phyloP scores from a whole-genome alignment of 1,140 invertebrate genomes.

The Philaenus spumarius region DNA sequence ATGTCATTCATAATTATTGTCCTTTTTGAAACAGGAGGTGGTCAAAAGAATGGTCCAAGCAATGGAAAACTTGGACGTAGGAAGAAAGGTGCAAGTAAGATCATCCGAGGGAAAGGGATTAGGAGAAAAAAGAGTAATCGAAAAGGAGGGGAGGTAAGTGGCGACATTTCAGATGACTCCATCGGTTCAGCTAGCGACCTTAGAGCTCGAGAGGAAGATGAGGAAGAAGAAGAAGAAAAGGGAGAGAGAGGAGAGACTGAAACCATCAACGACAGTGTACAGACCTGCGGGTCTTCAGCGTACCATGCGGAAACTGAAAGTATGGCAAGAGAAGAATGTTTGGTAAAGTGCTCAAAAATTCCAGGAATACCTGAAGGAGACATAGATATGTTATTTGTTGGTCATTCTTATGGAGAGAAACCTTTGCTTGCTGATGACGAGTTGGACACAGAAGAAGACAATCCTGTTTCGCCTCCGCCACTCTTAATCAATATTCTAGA shows the following conservation, averaged over 20 bases:
- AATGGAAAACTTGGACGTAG: conserved; percentile 6
- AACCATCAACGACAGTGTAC: conserved; percentile 57
- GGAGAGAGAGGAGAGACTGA: conserved; percentile 41
- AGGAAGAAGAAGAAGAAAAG: conserved; percentile 43
- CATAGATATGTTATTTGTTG: conserved; percentile 52
- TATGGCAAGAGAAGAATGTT: conserved; percentile 31
- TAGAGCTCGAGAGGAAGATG: conserved; percentile 52
- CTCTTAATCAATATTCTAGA: conserved; percentile 31
- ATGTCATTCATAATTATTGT: too few species aligned
- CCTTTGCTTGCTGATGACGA: conserved; percentile 74
- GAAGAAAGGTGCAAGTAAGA: conserved; percentile 9
- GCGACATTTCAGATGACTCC: conserved; percentile 55
- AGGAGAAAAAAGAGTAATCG: conserved; percentile 19
- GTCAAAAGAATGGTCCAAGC: background rate
- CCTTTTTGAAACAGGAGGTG: background rate
- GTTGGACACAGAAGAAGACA: conserved; percentile 55
- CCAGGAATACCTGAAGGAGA: conserved; percentile 26
- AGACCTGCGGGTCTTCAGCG: conserved; percentile 59
- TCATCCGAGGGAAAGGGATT: conserved; percentile 9
- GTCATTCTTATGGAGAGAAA: conserved; percentile 71
- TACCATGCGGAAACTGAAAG: conserved; percentile 67
- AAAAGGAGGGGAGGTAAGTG: conserved; percentile 33
- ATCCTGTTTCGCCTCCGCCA: conserved; percentile 40
- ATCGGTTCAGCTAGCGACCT: conserved; percentile 69
- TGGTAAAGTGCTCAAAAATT: conserved; percentile 23